A percentile compares a stretch with the other conserved stretches of the same genome.
Conservation (phyloP, 2,113 vertebrate species). For the Gymnobelideus leadbeateri region DNA sequence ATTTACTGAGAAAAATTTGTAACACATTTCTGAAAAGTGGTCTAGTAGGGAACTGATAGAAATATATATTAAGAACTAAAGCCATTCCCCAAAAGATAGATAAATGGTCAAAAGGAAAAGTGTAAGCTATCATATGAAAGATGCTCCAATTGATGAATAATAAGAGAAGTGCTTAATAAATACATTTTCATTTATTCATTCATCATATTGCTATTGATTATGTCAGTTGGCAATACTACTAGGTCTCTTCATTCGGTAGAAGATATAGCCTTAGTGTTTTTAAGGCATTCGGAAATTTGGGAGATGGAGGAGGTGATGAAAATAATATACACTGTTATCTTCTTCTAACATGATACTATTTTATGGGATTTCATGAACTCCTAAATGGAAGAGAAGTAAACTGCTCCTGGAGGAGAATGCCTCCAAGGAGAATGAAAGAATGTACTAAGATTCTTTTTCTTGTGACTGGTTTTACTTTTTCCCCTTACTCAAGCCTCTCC, state of each 20-base stretch:
- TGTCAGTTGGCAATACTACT: not conserved
- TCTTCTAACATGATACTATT: not conserved
- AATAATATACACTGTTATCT: not conserved
- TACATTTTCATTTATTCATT: no score
- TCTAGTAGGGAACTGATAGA: no score
- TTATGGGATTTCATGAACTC: not conserved
- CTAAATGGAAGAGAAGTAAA: not conserved
- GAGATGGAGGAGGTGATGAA: not conserved
- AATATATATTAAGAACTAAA: no score
- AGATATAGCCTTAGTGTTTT: not conserved
- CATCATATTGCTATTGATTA: no score
- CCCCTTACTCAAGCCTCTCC: no score
- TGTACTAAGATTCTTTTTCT: not conserved
- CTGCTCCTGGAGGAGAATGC: not conserved
- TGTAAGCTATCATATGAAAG: no score
- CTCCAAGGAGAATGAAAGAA: not conserved
- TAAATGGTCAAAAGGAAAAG: no score
- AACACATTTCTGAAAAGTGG: no score
- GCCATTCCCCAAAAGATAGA: no score
- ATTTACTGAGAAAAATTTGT: no score
- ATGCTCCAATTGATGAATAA: no score
- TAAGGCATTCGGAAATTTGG: slow-evolving; percentile 25
- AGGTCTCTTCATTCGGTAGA: slow-evolving; percentile 1
- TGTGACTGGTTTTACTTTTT: not conserved
- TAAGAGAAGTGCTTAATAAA: no score